Conservation (phyloP, 2,888 invertebrate genomes). For the Catocala sponsa region DNA sequence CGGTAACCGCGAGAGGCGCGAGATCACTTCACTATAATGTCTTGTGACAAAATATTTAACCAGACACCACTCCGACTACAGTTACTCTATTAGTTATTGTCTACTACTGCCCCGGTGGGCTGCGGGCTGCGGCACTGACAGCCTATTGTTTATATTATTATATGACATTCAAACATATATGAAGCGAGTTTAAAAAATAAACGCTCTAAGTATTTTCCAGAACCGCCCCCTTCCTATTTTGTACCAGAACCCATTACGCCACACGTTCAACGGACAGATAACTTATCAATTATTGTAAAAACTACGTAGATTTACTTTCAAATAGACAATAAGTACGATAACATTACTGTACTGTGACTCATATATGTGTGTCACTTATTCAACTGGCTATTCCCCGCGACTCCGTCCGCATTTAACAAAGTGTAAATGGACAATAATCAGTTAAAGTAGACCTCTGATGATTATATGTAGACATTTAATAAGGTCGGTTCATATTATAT, state of each 20-base stretch:
- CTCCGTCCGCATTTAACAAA: no score
- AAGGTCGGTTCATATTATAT: no score
- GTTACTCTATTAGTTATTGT: constrained; percentile 23
- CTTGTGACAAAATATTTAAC: constrained; percentile 48
- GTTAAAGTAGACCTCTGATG: no score
- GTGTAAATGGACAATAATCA: no score
- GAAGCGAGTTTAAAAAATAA: neutral
- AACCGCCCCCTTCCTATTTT: constrained; percentile 47
- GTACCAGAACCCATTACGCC: constrained; percentile 23
- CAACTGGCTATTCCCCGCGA: no score
- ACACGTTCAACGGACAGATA: constrained; percentile 41
- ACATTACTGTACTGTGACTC: neutral
- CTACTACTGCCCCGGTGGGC: neutral
- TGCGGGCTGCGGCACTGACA: neutral
- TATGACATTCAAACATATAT: neutral
- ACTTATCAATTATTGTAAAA: constrained; percentile 29
- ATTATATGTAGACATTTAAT: no score
- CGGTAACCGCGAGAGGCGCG: constrained; percentile 55
- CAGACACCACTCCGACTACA: constrained; percentile 19
- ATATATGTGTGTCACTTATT: constrained; percentile 3
- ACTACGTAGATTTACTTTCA: constrained; percentile 9
- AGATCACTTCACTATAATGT: constrained; percentile 60
- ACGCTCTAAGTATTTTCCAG: neutral
- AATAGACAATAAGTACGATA: constrained; percentile 8
- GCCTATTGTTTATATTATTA: neutral